These are phyloP conservation scores for Bolinopsis microptera DNA, from an alignment of 37 sponge, comb jelly and placozoan genomes.

Conservation along the genomic window DNA sequence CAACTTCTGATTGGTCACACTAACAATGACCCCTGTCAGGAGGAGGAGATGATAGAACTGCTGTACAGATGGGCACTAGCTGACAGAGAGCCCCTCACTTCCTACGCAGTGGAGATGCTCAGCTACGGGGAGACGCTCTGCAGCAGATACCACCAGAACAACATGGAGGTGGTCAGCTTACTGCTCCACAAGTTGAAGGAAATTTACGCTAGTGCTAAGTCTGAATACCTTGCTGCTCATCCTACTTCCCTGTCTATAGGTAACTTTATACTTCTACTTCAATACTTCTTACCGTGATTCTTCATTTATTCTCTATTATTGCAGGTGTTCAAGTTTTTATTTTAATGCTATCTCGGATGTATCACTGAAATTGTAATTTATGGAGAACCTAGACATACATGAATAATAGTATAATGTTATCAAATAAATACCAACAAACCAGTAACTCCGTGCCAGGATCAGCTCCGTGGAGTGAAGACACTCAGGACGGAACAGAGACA, in stretches of 20 bases:
- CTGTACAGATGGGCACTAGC: conserved; percentile 25
- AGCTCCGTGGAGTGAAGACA: conserved; percentile 14
- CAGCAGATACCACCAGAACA: conserved; percentile 38
- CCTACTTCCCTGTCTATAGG: background rate
- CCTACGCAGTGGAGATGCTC: conserved; percentile 42
- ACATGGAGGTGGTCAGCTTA: background rate
- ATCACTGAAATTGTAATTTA: too few species aligned
- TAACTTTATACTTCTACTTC: background rate
- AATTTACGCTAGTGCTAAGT: background rate
- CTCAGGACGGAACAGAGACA: background rate
- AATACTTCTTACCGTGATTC: too few species aligned
- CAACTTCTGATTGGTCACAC: too few species aligned
- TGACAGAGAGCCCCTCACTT: conserved; percentile 22
- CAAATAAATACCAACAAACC: too few species aligned
- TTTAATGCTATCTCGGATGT: too few species aligned
- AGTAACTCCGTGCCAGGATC: too few species aligned
- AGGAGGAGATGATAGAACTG: conserved; percentile 10
- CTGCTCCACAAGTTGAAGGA: background rate
- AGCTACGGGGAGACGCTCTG: conserved; percentile 41
- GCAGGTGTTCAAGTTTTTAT: too few species aligned
- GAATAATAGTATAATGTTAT: too few species aligned
- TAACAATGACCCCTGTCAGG: too few species aligned
- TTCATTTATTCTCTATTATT: too few species aligned
- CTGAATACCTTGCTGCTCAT: conserved; percentile 9
- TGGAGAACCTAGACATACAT: too few species aligned